phyloP scores from a whole-genome alignment of 2,797 vertebrate genomes.

The Antennarius maculatus region DNA sequence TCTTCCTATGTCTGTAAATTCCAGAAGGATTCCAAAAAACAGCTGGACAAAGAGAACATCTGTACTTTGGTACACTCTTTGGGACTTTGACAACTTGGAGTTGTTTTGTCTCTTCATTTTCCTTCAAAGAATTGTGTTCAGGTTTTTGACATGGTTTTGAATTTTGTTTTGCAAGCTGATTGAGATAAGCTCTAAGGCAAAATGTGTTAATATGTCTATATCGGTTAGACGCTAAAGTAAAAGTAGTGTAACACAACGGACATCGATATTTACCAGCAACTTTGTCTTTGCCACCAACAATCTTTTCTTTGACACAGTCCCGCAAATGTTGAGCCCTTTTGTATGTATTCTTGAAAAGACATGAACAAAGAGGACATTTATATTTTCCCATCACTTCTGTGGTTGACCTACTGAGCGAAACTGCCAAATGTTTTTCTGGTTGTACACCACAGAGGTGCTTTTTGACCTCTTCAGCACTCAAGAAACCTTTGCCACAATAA shows the following conservation, averaged over 20 bases:
- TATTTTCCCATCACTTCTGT: constrained; percentile 58
- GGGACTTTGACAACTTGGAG: background rate
- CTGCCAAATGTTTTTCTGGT: constrained; percentile 25
- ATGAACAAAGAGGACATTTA: constrained; percentile 80
- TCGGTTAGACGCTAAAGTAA: constrained; percentile 69
- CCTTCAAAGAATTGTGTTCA: constrained; percentile 7
- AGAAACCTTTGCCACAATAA: constrained; percentile 68
- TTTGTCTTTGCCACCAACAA: constrained; percentile 58
- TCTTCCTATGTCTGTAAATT: constrained; percentile 79
- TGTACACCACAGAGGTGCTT: constrained; percentile 58
- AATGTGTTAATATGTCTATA: constrained; percentile 72
- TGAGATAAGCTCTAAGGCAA: constrained; percentile 72
- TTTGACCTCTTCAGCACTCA: constrained; percentile 36
- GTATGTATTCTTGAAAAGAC: constrained; percentile 77
- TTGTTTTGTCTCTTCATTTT: constrained; percentile 26
- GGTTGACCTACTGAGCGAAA: constrained; percentile 30
- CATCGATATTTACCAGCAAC: constrained; percentile 69
- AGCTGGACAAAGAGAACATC: constrained; percentile 78
- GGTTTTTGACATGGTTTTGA: background rate
- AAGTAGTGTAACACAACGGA: constrained; percentile 76
- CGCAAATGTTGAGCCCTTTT: constrained; percentile 81
- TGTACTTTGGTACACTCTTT: constrained; percentile 34
- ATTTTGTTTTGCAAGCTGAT: constrained; percentile 42
- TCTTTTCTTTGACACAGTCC: constrained; percentile 69
- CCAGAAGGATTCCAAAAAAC: constrained; percentile 75